Conservation (phyloP, 2,113 vertebrate species). For the Lagopus muta region DNA sequence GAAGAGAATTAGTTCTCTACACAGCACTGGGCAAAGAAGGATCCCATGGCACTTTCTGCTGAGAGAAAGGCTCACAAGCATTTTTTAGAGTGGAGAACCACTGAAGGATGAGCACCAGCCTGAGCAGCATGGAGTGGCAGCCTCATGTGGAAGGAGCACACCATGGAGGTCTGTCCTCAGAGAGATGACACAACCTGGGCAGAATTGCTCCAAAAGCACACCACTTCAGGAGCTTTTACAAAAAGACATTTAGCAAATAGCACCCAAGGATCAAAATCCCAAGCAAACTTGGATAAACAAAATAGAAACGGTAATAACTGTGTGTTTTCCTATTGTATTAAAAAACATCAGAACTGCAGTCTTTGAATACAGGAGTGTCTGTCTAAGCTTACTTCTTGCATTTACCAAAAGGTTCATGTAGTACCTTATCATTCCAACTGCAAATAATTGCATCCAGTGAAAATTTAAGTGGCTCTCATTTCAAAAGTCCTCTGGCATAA, state of each 20-base stretch:
- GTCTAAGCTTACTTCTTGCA: background rate
- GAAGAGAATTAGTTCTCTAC: background rate
- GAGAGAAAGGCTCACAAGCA: background rate
- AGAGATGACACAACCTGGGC: too few species aligned
- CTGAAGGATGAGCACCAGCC: background rate
- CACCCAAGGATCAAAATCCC: background rate
- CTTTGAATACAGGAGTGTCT: background rate
- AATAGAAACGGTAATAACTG: background rate
- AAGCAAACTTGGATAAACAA: background rate
- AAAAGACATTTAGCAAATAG: background rate
- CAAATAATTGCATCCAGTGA: constrained; percentile 33
- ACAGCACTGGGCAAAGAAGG: background rate
- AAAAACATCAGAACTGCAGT: background rate
- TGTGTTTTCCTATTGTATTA: background rate
- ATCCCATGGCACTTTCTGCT: background rate
- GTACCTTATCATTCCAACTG: constrained; percentile 20
- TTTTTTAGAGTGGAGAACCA: background rate
- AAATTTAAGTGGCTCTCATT: constrained; percentile 50
- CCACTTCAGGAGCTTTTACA: background rate
- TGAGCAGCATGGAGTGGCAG: accelerated
- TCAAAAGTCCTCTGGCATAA: constrained; percentile 43
- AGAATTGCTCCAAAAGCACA: background rate
- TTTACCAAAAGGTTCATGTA: constrained; percentile 30
- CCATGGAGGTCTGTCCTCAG: background rate
- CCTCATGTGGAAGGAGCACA: accelerated